Evolutionary conservation across 1,140 invertebrate genomes (phyloP).

Genomic region (Sminthurinus signatus): DNA sequence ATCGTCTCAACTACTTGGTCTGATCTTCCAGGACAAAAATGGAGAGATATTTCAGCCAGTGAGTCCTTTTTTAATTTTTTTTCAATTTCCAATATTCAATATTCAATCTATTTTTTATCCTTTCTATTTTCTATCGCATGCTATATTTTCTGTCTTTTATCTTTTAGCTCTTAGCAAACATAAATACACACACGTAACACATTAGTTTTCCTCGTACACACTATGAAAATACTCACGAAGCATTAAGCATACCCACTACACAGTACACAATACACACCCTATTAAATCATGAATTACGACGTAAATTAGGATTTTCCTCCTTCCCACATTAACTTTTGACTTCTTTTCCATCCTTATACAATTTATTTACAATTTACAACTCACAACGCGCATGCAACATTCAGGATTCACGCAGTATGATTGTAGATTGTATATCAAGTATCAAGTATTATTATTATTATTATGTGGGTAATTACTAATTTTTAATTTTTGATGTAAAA

Average conservation of each 20-base stretch:
- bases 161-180: not conserved
- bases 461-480: no score
- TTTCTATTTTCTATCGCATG: not conserved
- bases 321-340: no score
- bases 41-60: conserved; percentile 1
- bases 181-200: no score
- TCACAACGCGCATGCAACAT: not conserved
- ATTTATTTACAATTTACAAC: no score
- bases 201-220: no score
- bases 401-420: not conserved
- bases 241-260: no score
- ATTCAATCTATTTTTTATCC: not conserved
- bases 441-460: not conserved
- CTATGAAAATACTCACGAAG: no score
- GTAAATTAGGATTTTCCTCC: no score
- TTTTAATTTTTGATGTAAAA: no score
- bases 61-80: not conserved
- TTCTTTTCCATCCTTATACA: no score
- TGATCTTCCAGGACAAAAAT: conserved; percentile 10
- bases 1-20: conserved; percentile 7
- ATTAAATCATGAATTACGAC: no score
- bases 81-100: not conserved
- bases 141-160: not conserved
- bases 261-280: no score
- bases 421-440: not conserved